Conservation (phyloP, 2,888 invertebrate genomes). For the Acronicta leporina region DNA sequence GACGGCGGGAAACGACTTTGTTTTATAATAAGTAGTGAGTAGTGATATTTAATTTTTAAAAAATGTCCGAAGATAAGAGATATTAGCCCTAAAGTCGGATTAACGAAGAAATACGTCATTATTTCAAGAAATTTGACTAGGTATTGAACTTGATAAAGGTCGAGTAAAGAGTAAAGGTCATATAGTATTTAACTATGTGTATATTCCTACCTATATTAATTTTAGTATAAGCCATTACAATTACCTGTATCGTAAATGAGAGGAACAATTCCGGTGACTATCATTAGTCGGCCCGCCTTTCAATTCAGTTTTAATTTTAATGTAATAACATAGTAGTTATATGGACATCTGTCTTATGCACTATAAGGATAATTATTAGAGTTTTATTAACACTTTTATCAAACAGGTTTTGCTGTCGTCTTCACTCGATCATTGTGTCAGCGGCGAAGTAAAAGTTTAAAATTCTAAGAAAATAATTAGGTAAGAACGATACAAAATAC, state of each 20-base stretch:
- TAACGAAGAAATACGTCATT: background rate
- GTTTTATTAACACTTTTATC: constrained; percentile 23
- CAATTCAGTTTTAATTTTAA: constrained; percentile 28
- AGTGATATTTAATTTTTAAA: too few relatives aligned
- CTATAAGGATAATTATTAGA: constrained; percentile 13
- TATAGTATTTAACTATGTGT: too few relatives aligned
- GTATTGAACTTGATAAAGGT: background rate
- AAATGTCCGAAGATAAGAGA: too few relatives aligned
- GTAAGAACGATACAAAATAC: background rate
- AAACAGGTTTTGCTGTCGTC: background rate
- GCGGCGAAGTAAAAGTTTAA: background rate
- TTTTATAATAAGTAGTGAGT: too few relatives aligned
- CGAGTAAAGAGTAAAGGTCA: background rate
- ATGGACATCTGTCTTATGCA: constrained; percentile 26
- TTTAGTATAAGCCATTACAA: background rate
- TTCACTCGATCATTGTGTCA: background rate
- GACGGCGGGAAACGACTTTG: too few relatives aligned
- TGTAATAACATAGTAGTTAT: constrained; percentile 11
- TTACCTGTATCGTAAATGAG: background rate
- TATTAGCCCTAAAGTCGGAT: too few relatives aligned
- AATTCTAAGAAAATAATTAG: background rate
- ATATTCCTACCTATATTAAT: background rate
- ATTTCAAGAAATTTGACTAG: background rate
- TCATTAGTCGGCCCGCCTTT: constrained; percentile 14
- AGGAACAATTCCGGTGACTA: constrained; percentile 2